Percentiles rank a stretch among this genome's conserved stretches.
phyloP scores from a whole-genome alignment of 2,888 invertebrate genomes.

The Nemapogon koenigi region DNA sequence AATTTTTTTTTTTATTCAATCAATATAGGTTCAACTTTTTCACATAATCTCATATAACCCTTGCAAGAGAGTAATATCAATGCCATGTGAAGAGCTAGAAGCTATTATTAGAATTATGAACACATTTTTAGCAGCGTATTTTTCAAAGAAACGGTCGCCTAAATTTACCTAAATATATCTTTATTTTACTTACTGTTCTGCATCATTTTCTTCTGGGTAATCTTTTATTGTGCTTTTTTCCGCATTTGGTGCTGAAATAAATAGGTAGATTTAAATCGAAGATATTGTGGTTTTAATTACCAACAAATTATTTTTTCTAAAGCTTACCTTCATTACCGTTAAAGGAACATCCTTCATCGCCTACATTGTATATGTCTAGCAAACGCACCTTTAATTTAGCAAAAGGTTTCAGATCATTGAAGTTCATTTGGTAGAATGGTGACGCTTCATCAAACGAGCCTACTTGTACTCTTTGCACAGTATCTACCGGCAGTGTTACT shows the following conservation, averaged over 20 bases:
- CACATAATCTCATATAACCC: no score
- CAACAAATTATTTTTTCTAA: neutral
- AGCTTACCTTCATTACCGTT: conserved; percentile 20
- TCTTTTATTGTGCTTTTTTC: conserved; percentile 11
- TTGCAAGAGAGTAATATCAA: no score
- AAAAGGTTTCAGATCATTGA: conserved; percentile 44
- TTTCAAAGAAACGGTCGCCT: no score
- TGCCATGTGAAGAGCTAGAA: no score
- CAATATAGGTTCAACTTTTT: no score
- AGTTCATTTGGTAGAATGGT: conserved; percentile 50
- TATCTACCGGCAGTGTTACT: conserved; percentile 32
- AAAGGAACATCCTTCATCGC: conserved; percentile 25
- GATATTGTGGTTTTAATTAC: neutral
- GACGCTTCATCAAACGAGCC: conserved; percentile 45
- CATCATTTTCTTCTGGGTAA: conserved; percentile 12
- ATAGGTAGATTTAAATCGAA: neutral
- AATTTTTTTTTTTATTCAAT: no score
- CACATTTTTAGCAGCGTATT: no score
- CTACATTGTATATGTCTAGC: conserved; percentile 38
- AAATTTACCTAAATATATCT: neutral
- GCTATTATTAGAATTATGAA: no score
- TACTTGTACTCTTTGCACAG: conserved; percentile 42
- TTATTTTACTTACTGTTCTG: neutral
- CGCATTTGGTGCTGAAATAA: conserved; percentile 1
- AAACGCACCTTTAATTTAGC: conserved; percentile 34